A percentile compares a stretch with the other conserved stretches of the same genome.
phyloP scores from a whole-genome alignment of 2,113 vertebrate species.

The Willisornis vidua region DNA sequence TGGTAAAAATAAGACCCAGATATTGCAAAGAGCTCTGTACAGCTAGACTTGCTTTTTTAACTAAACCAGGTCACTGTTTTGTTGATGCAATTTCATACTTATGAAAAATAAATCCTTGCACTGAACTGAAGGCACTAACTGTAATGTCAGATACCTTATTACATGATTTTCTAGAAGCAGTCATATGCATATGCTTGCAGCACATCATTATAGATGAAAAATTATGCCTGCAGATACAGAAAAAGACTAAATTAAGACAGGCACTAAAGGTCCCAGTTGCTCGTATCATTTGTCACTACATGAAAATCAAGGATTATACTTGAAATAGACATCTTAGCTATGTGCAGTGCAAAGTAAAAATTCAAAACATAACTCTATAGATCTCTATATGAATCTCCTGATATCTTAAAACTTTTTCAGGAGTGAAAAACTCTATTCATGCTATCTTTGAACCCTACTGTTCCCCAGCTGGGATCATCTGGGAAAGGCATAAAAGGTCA shows the following conservation, averaged over 20 bases:
- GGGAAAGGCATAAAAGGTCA: not conserved
- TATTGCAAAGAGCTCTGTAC: not conserved
- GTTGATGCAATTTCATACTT: not conserved
- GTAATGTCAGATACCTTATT: not conserved
- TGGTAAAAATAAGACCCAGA: constrained; percentile 8
- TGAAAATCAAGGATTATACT: not conserved
- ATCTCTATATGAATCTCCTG: not conserved
- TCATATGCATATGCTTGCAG: not conserved
- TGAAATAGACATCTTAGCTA: not conserved
- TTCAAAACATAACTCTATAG: not conserved
- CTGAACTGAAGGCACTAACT: not conserved
- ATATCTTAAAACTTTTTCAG: not conserved
- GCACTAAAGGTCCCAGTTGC: not conserved
- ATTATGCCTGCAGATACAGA: not conserved
- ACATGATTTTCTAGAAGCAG: not conserved
- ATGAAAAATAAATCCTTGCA: not conserved
- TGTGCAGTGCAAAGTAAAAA: not conserved
- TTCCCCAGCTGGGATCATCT: not conserved
- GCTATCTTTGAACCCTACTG: not conserved
- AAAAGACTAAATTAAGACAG: not conserved
- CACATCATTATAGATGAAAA: not conserved
- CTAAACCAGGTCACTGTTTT: constrained; percentile 11
- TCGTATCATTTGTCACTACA: not conserved
- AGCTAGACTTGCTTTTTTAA: not conserved
- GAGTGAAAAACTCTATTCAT: not conserved